A percentile compares a stretch with the other conserved stretches of the same genome.
phyloP scores from a whole-genome alignment of 1,140 invertebrate genomes.

The Halictus rubicundus region DNA sequence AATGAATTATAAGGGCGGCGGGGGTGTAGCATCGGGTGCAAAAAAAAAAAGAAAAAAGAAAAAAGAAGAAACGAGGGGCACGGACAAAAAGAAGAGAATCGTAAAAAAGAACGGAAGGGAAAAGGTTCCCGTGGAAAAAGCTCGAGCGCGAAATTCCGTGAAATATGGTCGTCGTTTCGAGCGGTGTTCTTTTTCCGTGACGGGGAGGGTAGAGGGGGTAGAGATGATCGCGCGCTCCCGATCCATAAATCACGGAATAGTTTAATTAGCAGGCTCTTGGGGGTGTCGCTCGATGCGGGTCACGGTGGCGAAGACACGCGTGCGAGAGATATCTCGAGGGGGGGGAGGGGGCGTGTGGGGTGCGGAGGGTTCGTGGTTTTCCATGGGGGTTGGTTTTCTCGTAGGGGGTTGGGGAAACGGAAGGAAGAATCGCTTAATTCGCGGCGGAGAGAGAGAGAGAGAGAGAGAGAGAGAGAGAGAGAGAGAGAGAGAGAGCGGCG shows the following conservation, averaged over 20 bases:
- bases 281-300: background rate
- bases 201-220: no score
- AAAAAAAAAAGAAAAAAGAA: no score
- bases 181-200: background rate
- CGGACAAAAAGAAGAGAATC: no score
- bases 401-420: slow-evolving; percentile 28
- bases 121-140: background rate
- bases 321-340: background rate
- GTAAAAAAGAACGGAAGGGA: background rate
- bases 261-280: slow-evolving; percentile 30
- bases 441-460: background rate
- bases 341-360: no score
- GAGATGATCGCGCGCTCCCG: background rate
- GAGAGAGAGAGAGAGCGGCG: no score
- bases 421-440: slow-evolving; percentile 66
- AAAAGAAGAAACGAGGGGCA: no score
- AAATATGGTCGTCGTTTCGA: background rate
- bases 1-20: background rate
- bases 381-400: no score
- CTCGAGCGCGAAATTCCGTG: background rate
- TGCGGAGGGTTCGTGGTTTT: no score
- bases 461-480: no score
- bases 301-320: background rate
- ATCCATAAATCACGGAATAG: slow-evolving; percentile 39
- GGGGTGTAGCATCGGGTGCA: background rate